A percentile compares a stretch with the other conserved stretches of the same genome.
Conservation (phyloP, 1,140 invertebrate genomes). For the Marisa cornuarietis region DNA sequence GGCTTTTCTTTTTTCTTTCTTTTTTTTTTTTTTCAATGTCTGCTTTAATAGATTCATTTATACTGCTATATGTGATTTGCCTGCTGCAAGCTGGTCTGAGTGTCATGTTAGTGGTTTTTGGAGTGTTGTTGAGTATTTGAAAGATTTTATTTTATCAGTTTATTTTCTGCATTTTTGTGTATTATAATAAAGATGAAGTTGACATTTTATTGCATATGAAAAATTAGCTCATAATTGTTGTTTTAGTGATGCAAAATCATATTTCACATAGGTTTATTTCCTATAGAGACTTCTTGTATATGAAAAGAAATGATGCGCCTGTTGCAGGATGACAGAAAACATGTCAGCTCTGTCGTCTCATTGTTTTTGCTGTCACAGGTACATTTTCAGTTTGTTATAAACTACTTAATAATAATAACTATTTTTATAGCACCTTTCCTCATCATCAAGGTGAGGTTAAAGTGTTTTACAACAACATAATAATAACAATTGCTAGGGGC, state of each 20-base stretch:
- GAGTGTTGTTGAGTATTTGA: too few relatives aligned
- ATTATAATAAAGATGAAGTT: neutral
- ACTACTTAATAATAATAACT: too few relatives aligned
- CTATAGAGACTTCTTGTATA: neutral
- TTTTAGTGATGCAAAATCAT: neutral
- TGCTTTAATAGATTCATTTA: neutral
- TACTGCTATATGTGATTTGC: neutral
- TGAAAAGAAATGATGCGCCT: neutral
- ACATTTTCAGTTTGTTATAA: conserved; percentile 18
- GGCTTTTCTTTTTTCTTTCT: neutral
- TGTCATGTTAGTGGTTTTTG: neutral
- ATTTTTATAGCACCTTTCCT: too few relatives aligned
- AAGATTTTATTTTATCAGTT: too few relatives aligned
- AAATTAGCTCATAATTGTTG: neutral
- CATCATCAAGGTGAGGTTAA: too few relatives aligned
- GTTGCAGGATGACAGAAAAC: conserved; percentile 69
- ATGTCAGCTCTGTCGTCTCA: conserved; percentile 87
- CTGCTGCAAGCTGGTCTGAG: neutral
- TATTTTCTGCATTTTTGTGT: too few relatives aligned
- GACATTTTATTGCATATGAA: neutral
- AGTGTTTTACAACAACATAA: too few relatives aligned
- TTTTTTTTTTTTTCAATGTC: neutral
- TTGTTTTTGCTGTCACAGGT: conserved; percentile 92
- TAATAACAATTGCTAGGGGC: too few relatives aligned
- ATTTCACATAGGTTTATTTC: too few relatives aligned